phyloP scores from a whole-genome alignment of 2,888 invertebrate genomes.

The Phortica magna region DNA sequence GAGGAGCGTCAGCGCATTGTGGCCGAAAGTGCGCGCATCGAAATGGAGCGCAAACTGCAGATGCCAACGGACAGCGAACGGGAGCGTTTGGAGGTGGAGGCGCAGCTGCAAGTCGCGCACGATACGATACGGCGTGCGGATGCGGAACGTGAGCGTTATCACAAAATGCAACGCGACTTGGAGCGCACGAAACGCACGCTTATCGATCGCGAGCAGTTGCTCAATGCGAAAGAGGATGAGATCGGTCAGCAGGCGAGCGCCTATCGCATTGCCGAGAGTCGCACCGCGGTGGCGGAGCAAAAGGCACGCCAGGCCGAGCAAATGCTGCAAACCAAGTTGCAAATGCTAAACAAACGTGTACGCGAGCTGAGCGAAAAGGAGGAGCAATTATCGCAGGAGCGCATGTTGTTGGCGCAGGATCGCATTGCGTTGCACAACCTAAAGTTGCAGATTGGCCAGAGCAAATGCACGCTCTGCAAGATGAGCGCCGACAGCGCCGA shows the following conservation, averaged over 20 bases:
- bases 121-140: conserved; percentile 76
- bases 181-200: conserved; percentile 74
- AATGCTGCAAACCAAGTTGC: conserved; percentile 70
- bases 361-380: conserved; percentile 75
- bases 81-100: conserved; percentile 72
- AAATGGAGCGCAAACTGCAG: conserved; percentile 69
- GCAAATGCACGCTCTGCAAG: conserved; percentile 75
- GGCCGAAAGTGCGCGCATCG: conserved; percentile 71
- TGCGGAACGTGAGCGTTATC: conserved; percentile 73
- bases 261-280: conserved; percentile 71
- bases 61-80: conserved; percentile 59
- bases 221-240: conserved; percentile 73
- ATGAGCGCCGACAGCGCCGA: conserved; percentile 72
- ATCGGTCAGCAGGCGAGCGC: conserved; percentile 66
- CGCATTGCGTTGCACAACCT: conserved; percentile 73
- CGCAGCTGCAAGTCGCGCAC: conserved; percentile 75
- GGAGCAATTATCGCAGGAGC: conserved; percentile 74
- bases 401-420: conserved; percentile 73
- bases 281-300: conserved; percentile 64
- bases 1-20: conserved; percentile 70
- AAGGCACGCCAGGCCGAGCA: conserved; percentile 69
- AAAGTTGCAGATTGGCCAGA: conserved; percentile 63
- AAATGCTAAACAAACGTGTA: conserved; percentile 68
- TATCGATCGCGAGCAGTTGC: conserved; percentile 70
- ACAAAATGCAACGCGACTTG: conserved; percentile 73